Base-by-base conservation (phyloP, 2,888 invertebrate species). In the Malacosoma neustria region DNA sequence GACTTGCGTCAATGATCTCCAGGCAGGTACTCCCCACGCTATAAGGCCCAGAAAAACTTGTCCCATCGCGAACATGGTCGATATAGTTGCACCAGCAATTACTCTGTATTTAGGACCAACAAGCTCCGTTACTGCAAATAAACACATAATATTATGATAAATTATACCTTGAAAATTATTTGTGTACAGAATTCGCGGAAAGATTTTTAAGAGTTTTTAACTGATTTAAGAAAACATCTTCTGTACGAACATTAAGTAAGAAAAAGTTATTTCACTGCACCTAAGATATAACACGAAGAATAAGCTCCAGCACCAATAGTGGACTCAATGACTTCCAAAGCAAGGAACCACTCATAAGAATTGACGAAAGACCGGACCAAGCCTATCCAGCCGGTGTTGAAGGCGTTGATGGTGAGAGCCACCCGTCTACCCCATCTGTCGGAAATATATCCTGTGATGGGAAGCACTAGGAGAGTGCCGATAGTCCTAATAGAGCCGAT, bases 21-120 rank as follows among this genome's bases (percentile, higher is more conserved):
- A 95, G 34, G 90, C 82, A 33, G 87, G 88, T 3, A 89, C 86
- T 36, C 87, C 87, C 89, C 92, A 93, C 1, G 94, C 93, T 2
- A 91, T 82, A 14, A 91, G 64, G 2, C 92, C 93, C 4, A 93
- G 75, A 1, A 90, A 51, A n/a, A 92, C 88, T 74, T 93, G 93
- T 0, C 94, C 94, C 4, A 92, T 44, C 0, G 93, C 91, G 57
- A 92, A 94, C 57, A 92, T 89, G 2, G 91, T 89, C 13, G 91
- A 90, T 22, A 92, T 87, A n/a, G 93, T 80, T 5, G 92, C 91
- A 34, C 93, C 92, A 3, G 90, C 92, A 11, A 93, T 65, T 2
- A 93, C 92, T 34, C 95, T 87, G 45, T 90, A 89, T 41, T 89
- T 89, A 3, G 92, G 92, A 0, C 93, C 93, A 0, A 94, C 93